phyloP scores from a whole-genome alignment of 2,113 vertebrate species.

The Proterorhinus semilunaris region DNA sequence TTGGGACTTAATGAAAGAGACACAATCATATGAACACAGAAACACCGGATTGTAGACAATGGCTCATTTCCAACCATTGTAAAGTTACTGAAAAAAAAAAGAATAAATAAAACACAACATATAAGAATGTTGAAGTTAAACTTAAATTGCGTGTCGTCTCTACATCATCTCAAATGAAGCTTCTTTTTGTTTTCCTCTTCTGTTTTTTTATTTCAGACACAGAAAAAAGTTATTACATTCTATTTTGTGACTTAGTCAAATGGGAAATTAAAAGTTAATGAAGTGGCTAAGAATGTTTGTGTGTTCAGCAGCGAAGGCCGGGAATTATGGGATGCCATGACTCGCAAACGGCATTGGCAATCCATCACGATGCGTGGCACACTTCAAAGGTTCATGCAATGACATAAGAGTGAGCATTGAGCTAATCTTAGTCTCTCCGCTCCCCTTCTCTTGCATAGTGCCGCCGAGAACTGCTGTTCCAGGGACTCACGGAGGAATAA shows the following conservation, averaged over 20 bases:
- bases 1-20: too few species aligned
- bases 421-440: constrained; percentile 6
- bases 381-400: constrained; percentile 34
- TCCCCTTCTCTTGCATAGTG: neutral
- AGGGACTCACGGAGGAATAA: neutral
- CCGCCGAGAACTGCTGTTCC: neutral
- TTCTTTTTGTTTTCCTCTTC: constrained; percentile 31
- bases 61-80: too few species aligned
- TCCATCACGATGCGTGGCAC: constrained; percentile 51
- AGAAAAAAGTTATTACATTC: constrained; percentile 57
- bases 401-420: constrained; percentile 21
- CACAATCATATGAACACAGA: too few species aligned
- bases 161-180: constrained; percentile 34
- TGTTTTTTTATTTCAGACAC: constrained; percentile 53
- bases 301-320: constrained; percentile 50
- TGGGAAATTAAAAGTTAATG: constrained; percentile 82
- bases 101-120: neutral
- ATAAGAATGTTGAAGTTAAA: neutral
- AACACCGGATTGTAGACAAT: too few species aligned
- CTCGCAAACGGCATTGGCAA: constrained; percentile 34
- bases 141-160: constrained; percentile 5
- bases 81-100: neutral
- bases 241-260: constrained; percentile 76
- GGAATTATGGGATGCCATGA: constrained; percentile 38
- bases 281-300: constrained; percentile 62